Percentiles rank a stretch among this genome's conserved stretches.
These are phyloP conservation scores for Matsumyia berberina DNA, from an alignment of 2,888 invertebrate species.

Conservation along the genomic window DNA sequence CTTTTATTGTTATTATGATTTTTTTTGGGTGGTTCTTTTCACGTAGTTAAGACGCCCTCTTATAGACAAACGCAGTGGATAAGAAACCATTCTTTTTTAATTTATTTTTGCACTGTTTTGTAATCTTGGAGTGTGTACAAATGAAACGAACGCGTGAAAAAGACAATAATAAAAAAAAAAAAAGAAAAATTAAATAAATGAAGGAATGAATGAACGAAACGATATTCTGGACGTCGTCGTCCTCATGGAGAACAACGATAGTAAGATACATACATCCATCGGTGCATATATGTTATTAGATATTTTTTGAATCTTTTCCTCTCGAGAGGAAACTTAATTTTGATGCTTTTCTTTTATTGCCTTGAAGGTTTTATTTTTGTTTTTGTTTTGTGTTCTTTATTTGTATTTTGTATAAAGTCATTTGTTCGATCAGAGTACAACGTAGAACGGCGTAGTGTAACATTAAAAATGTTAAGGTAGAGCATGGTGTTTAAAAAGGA, in stretches of 20 bases:
- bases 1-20: slow-evolving; percentile 12
- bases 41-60: slow-evolving; percentile 31
- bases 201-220: too few species aligned
- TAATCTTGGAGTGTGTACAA: slow-evolving; percentile 15
- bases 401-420: slow-evolving; percentile 4
- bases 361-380: not conserved
- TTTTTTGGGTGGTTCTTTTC: slow-evolving; percentile 7
- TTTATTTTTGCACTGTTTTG: slow-evolving; percentile 12
- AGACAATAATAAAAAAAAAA: not conserved
- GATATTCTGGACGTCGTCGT: slow-evolving; percentile 25
- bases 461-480: slow-evolving; percentile 27
- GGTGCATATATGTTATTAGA: slow-evolving; percentile 33
- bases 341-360: slow-evolving; percentile 41
- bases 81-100: slow-evolving; percentile 21
- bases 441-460: not conserved
- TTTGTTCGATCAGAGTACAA: not conserved
- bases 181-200: slow-evolving; percentile 1
- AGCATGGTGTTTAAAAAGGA: slow-evolving; percentile 23
- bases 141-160: slow-evolving; percentile 27
- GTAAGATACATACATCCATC: not conserved
- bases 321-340: slow-evolving; percentile 24
- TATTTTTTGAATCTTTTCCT: not conserved
- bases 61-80: slow-evolving; percentile 16
- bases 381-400: slow-evolving; percentile 8
- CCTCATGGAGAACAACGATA: slow-evolving; percentile 18